Evolutionary conservation across 1,140 invertebrate species (phyloP).

Genomic region (Eupristina koningsbergeri): DNA sequence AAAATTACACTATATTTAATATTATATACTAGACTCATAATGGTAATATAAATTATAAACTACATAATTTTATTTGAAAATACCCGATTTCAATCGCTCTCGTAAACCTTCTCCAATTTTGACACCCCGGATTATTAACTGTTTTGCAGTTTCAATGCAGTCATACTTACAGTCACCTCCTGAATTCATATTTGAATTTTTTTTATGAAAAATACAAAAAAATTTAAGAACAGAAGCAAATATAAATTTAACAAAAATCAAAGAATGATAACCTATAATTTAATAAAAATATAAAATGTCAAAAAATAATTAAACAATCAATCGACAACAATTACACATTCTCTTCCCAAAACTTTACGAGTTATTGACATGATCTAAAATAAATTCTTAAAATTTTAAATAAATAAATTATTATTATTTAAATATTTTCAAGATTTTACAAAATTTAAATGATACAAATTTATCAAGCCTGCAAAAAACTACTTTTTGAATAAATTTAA

Average conservation of each 20-base stretch:
- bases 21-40: no score
- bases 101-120: slow-evolving; percentile 12
- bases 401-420: no score
- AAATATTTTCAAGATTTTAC: no score
- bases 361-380: no score
- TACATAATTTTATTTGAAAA: not conserved
- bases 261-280: not conserved
- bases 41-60: no score
- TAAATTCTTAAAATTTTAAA: no score
- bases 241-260: not conserved
- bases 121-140: slow-evolving; percentile 11
- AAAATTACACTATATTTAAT: no score
- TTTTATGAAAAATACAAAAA: not conserved
- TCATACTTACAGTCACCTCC: not conserved
- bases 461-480: no score
- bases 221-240: not conserved
- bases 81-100: slow-evolving; percentile 29
- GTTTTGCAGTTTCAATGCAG: not conserved
- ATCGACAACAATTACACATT: not conserved
- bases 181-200: slow-evolving; percentile 1
- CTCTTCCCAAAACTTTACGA: no score
- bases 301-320: not conserved
- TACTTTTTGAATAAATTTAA: no score
- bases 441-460: no score
- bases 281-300: not conserved